These are phyloP conservation scores for Diglossa cyanea DNA, from an alignment of 2,797 vertebrate genomes.

Conservation along the genomic window DNA sequence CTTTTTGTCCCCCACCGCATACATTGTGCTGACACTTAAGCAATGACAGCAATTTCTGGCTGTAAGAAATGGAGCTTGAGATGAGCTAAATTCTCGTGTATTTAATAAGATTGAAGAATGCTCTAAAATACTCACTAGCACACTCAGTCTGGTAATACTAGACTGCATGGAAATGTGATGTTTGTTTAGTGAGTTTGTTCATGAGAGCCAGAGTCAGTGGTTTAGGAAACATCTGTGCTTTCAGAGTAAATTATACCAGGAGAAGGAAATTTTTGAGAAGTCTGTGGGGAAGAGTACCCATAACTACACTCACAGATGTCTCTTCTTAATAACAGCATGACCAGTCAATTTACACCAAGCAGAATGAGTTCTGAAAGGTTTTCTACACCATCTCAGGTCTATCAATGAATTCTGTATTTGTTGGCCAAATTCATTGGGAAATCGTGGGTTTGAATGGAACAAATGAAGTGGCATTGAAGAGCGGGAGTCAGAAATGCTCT, in stretches of 20 bases:
- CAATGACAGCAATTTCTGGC: background rate
- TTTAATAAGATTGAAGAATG: background rate
- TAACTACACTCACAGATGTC: background rate
- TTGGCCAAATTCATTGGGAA: background rate
- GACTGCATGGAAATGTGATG: background rate
- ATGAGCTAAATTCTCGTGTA: background rate
- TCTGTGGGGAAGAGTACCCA: background rate
- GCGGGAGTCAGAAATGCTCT: background rate
- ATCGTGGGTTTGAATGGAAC: background rate
- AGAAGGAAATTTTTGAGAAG: background rate
- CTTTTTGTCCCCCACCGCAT: background rate
- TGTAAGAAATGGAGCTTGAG: background rate
- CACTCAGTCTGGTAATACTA: background rate
- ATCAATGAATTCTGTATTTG: background rate
- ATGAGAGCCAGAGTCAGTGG: background rate
- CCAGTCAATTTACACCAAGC: background rate
- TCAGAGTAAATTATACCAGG: background rate
- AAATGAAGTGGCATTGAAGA: background rate
- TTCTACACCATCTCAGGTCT: background rate
- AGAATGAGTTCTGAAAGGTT: background rate
- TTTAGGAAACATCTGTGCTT: background rate
- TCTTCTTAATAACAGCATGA: background rate
- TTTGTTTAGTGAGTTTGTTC: slow-evolving; percentile 19
- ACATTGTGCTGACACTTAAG: background rate
- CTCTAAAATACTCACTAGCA: background rate